Conservation (phyloP, 2,888 invertebrate genomes). For the Tortricodes alternella region DNA sequence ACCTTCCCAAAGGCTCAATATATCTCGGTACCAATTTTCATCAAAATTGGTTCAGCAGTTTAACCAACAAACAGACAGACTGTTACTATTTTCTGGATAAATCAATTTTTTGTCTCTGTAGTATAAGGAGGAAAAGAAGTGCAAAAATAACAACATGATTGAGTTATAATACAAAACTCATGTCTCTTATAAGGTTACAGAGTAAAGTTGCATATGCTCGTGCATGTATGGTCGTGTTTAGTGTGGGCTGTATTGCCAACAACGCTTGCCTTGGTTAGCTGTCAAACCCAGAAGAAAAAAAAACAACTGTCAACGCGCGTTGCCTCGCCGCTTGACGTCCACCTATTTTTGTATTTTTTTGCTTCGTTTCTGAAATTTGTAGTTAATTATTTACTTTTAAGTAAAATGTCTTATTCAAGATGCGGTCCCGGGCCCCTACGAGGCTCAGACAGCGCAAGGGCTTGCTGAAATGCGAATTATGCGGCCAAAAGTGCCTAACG, state of each 20-base stretch:
- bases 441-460: conserved; percentile 45
- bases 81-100: too few relatives aligned
- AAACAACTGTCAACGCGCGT: not conserved
- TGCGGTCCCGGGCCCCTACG: conserved; percentile 56
- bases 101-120: too few relatives aligned
- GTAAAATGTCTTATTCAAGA: conserved; percentile 39
- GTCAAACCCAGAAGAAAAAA: not conserved
- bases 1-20: too few relatives aligned
- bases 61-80: too few relatives aligned
- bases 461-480: conserved; percentile 52
- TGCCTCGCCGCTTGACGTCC: not conserved
- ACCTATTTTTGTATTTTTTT: not conserved
- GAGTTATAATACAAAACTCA: too few relatives aligned
- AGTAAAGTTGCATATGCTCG: too few relatives aligned
- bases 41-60: too few relatives aligned
- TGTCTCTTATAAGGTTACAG: too few relatives aligned
- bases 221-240: not conserved
- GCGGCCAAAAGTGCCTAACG: conserved; percentile 51
- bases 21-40: too few relatives aligned
- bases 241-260: not conserved
- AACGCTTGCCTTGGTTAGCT: not conserved
- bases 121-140: too few relatives aligned
- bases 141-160: too few relatives aligned
- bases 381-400: not conserved
- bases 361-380: not conserved